Conservation (phyloP, 2,797 vertebrate genomes). For the Melanotaenia boesemani region DNA sequence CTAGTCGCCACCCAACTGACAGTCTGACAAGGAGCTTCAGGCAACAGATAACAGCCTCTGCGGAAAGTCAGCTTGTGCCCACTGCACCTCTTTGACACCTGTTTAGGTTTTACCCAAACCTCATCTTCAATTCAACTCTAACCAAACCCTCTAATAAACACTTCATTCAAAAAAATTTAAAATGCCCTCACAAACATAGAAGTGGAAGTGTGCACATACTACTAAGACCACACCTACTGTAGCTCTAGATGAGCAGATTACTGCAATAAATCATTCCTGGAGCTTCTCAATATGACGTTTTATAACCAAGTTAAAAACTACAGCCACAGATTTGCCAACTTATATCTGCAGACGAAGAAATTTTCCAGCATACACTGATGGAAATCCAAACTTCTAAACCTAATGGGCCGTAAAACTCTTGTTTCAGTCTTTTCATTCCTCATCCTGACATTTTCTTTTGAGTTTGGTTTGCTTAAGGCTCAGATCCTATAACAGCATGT, state of each 20-base stretch:
- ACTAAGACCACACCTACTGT: conserved; percentile 41
- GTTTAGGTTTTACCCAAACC: background rate
- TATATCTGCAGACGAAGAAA: too few relatives aligned
- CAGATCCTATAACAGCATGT: background rate
- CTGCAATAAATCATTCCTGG: conserved; percentile 46
- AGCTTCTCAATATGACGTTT: conserved; percentile 38
- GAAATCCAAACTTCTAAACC: background rate
- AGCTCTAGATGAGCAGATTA: background rate
- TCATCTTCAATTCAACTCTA: background rate
- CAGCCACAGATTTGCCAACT: too few relatives aligned
- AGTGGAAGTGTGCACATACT: background rate
- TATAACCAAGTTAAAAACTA: too few relatives aligned
- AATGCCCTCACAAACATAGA: background rate
- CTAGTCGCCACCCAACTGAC: conserved; percentile 37
- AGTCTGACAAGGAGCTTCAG: conserved; percentile 10
- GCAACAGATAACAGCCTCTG: background rate
- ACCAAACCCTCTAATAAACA: too few relatives aligned
- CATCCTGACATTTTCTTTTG: background rate
- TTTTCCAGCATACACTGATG: too few relatives aligned
- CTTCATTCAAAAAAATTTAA: background rate
- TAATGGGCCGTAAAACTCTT: background rate
- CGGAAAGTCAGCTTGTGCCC: background rate
- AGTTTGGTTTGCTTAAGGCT: background rate
- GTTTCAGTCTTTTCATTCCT: background rate
- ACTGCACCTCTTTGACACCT: too few relatives aligned